These are phyloP conservation scores for Hormiphora californensis DNA, from an alignment of 37 sponge, comb jelly and placozoan species.

Conservation along the genomic window DNA sequence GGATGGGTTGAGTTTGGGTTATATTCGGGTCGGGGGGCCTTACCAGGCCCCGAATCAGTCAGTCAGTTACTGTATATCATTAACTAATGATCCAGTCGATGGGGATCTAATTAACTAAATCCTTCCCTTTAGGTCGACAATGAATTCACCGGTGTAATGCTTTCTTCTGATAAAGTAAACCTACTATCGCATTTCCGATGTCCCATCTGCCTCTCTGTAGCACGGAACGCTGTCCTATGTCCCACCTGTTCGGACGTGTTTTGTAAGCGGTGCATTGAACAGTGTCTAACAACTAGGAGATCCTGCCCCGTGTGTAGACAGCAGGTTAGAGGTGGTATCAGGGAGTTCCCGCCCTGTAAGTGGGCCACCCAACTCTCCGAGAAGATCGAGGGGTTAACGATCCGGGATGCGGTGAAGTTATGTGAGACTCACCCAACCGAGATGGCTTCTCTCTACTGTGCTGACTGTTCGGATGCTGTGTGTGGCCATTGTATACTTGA, in stretches of 20 bases:
- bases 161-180: too few species aligned
- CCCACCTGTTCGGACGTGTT: neutral
- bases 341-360: neutral
- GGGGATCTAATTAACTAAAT: too few species aligned
- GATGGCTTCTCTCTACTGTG: neutral
- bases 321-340: neutral
- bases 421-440: neutral
- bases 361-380: neutral
- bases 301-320: neutral
- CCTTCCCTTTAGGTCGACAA: too few species aligned
- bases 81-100: too few species aligned
- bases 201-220: too few species aligned
- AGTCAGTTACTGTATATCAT: too few species aligned
- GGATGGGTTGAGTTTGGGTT: too few species aligned
- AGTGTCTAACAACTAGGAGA: neutral
- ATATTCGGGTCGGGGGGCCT: too few species aligned
- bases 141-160: too few species aligned
- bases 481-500: neutral
- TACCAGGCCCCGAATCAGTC: too few species aligned
- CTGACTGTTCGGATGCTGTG: neutral
- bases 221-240: neutral
- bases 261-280: neutral
- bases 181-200: too few species aligned
- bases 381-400: neutral
- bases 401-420: neutral